phyloP scores from a whole-genome alignment of 2,113 vertebrate genomes.

The Rhipidura dahli region DNA sequence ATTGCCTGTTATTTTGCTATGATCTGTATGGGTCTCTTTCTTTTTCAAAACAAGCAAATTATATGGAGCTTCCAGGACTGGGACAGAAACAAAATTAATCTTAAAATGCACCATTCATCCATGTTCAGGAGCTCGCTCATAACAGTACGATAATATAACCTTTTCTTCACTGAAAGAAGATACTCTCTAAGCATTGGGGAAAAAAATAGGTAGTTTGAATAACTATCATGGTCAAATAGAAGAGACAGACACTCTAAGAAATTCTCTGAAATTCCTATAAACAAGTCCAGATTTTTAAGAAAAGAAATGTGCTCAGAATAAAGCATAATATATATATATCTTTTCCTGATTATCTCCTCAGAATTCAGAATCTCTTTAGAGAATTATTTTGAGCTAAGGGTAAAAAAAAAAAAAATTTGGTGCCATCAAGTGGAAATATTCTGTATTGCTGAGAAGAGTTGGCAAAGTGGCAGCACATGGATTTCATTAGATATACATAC shows the following conservation, averaged over 20 bases:
- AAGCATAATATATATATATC: background rate
- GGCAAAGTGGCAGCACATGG: background rate
- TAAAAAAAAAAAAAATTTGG: conserved; percentile 71
- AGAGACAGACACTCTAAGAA: background rate
- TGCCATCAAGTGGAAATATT: conserved; percentile 69
- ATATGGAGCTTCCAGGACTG: background rate
- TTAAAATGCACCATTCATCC: background rate
- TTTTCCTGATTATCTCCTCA: background rate
- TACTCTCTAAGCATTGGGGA: background rate
- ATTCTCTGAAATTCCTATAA: background rate
- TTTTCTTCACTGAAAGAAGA: background rate
- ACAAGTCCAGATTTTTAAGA: background rate
- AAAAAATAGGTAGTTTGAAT: background rate
- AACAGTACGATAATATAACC: background rate
- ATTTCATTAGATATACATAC: background rate
- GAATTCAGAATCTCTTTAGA: background rate
- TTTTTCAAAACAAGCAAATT: background rate
- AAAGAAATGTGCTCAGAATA: background rate
- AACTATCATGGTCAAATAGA: background rate
- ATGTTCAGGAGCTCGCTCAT: background rate
- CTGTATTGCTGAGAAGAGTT: conserved; percentile 47
- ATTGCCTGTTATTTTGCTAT: background rate
- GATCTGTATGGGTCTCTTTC: background rate
- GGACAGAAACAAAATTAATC: background rate
- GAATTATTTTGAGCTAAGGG: background rate